These are phyloP conservation scores for Notothenia rossii DNA, from an alignment of 2,113 vertebrate genomes.

Conservation along the genomic window DNA sequence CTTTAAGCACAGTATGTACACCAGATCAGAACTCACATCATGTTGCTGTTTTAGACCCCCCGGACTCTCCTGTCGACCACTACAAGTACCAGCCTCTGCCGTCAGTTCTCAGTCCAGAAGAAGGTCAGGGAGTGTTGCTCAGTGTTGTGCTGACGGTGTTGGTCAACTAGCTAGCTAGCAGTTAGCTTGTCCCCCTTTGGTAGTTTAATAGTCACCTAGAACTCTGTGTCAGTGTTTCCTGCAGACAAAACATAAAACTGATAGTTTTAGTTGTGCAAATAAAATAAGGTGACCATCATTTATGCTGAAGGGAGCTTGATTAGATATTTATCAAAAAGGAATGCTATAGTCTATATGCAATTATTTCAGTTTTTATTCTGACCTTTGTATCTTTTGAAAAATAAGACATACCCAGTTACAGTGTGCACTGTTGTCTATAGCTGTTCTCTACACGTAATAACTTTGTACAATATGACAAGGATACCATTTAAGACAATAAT, in stretches of 20 bases:
- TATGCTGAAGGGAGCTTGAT: background rate
- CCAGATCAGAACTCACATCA: background rate
- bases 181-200: slow-evolving; percentile 8
- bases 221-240: background rate
- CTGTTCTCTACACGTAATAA: background rate
- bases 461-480: background rate
- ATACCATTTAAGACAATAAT: no score
- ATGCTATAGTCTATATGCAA: background rate
- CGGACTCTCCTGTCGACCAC: slow-evolving; percentile 54
- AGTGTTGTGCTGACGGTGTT: slow-evolving; percentile 58
- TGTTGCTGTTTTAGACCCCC: slow-evolving; percentile 56
- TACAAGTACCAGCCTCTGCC: slow-evolving; percentile 60
- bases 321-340: background rate
- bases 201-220: slow-evolving; percentile 5
- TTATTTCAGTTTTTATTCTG: background rate
- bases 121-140: slow-evolving; percentile 65
- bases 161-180: slow-evolving; percentile 34
- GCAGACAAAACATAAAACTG: no score
- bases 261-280: background rate
- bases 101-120: slow-evolving; percentile 47
- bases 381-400: background rate
- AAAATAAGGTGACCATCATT: background rate
- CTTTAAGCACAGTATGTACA: background rate
- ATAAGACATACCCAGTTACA: background rate
- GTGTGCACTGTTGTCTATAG: background rate